Base-by-base conservation (phyloP, 2,797 vertebrate species). In the Gallinago nigripennis region DNA sequence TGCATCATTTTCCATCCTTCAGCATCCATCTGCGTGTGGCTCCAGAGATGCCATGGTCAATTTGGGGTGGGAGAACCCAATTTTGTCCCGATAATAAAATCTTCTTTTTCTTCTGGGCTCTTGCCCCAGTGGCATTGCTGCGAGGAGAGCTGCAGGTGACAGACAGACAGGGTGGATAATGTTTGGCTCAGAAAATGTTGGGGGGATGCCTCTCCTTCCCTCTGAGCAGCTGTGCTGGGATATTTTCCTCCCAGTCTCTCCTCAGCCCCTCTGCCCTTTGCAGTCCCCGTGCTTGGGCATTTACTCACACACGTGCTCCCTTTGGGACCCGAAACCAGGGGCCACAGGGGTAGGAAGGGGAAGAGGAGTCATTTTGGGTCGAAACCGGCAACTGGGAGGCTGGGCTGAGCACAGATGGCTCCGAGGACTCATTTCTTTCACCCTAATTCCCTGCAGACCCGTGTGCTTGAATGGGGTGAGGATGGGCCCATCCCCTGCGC, bases 21-120 rank as follows among this genome's bases (percentile, higher is more conserved):
- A 25, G 65, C n/a, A 30, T 58, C 45, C 37, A 0, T 3, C 46
- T 50, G 46, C 12, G 1, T 16, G 14, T 1, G 33, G 16, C 33
- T 77, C 72, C 14, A 3, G 63, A 12, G 69, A 17, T 64, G 33
- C 54, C 79, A 9, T 0, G 0, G 4, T 17, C 58, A 30, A 0
- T 45, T 25, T 70, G 46, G 71, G 71, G 6, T 18, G 25, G 19
- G 0, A 23, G n/a, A 71, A 8, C 31, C 31, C 31, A 3, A 9
- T 17, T 86, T 64, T 48, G 10, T 30, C 48, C 41, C 4, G 1
- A 24, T 16, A 15, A 17, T 7, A 15, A n/a, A 13, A 45, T 4
- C 3, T 9, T 0, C 9, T 61, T 56, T 78, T 53, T 12, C 14
- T 25, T 41, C 54, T 43, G 31, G 12, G 11, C 18, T 51, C 27